Percentiles rank a stretch among this genome's conserved stretches.
These are phyloP conservation scores for Sorex araneus DNA, from an alignment of 2,113 vertebrate species.

Conservation along the genomic window DNA sequence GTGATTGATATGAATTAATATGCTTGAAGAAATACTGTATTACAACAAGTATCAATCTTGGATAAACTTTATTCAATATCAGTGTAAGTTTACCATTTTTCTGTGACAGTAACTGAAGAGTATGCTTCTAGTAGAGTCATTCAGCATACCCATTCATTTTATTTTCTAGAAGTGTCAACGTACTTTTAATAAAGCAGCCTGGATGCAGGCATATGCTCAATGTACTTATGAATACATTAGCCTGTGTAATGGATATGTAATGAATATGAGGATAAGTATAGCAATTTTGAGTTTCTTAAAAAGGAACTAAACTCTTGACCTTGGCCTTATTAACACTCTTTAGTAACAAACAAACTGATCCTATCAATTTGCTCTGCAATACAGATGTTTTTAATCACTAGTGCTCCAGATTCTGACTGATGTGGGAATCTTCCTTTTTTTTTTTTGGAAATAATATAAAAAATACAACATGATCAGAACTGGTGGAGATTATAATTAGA, in stretches of 20 bases:
- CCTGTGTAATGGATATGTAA: neutral
- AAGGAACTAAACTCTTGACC: neutral
- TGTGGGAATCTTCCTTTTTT: constrained; percentile 60
- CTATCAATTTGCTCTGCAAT: neutral
- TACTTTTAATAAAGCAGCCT: neutral
- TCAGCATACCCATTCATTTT: neutral
- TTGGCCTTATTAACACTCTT: constrained; percentile 48
- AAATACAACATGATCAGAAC: constrained; percentile 65
- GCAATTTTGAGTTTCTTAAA: neutral
- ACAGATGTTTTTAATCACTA: neutral
- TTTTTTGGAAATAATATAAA: constrained; percentile 69
- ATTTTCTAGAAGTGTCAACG: neutral
- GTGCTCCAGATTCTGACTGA: constrained; percentile 48
- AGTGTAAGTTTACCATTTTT: neutral
- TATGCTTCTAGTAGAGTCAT: neutral
- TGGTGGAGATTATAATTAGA: constrained; percentile 68
- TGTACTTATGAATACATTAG: neutral
- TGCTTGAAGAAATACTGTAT: too few relatives aligned
- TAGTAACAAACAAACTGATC: constrained; percentile 43
- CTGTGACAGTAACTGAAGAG: neutral
- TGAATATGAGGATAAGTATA: neutral
- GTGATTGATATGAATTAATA: too few relatives aligned
- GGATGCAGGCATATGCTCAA: neutral
- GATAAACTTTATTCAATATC: too few relatives aligned
- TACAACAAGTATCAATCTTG: too few relatives aligned